Percentiles rank a stretch among this genome's conserved stretches.
These are phyloP conservation scores for Drosophila virilis DNA, from an alignment of 1,140 invertebrate species.

Conservation along the genomic window DNA sequence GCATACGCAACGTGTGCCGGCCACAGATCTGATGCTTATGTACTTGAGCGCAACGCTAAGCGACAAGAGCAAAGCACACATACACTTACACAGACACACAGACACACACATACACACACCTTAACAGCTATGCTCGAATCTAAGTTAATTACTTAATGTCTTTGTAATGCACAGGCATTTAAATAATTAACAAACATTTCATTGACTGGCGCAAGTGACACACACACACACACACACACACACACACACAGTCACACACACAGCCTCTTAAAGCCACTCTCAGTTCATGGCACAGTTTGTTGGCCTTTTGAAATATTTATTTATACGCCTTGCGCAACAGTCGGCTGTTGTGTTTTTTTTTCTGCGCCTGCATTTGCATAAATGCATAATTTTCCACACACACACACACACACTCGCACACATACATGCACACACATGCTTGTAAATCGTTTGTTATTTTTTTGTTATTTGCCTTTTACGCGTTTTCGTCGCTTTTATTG, in stretches of 20 bases:
- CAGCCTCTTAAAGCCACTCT: constrained; percentile 53
- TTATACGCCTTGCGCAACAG: constrained; percentile 43
- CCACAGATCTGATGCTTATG: constrained; percentile 9
- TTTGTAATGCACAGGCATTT: constrained; percentile 74
- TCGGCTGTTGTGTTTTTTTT: constrained; percentile 18
- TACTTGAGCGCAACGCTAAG: constrained; percentile 10
- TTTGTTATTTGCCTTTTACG: constrained; percentile 32
- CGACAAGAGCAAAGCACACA: background rate
- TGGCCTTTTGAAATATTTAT: constrained; percentile 63
- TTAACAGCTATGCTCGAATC: constrained; percentile 45
- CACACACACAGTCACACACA: background rate
- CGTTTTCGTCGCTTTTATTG: constrained; percentile 28
- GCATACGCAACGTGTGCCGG: constrained; percentile 57
- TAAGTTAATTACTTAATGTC: constrained; percentile 80
- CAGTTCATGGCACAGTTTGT: constrained; percentile 40
- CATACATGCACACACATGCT: constrained; percentile 6
- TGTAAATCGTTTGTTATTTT: constrained; percentile 20
- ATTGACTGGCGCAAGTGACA: constrained; percentile 73
- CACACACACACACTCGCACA: constrained; percentile 9
- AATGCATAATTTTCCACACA: constrained; percentile 54
- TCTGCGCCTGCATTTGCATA: constrained; percentile 55
- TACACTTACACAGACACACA: constrained; percentile 13
- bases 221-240: constrained; percentile 21
- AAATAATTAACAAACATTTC: constrained; percentile 81
- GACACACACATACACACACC: constrained; percentile 18